Evolutionary conservation across 2,888 invertebrate genomes (phyloP).

Genomic region (Eumerus sabulonum): DNA sequence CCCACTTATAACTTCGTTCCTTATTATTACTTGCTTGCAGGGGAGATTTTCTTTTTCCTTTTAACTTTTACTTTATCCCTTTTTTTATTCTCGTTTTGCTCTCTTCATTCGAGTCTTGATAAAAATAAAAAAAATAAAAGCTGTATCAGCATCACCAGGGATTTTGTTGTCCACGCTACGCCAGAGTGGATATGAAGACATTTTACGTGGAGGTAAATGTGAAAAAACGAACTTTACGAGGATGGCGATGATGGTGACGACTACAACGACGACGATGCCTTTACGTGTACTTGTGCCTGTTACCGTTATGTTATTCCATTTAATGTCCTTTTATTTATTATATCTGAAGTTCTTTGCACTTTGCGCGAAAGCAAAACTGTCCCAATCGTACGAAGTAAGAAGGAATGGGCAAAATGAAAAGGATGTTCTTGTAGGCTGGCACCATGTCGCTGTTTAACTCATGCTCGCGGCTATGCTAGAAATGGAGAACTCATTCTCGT

Average conservation of each 20-base stretch:
- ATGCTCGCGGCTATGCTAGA: background rate
- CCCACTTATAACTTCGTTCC: constrained; percentile 63
- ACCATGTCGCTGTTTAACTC: background rate
- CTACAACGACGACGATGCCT: constrained; percentile 61
- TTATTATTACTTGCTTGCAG: constrained; percentile 65
- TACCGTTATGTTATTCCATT: constrained; percentile 54
- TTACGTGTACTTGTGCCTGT: constrained; percentile 4
- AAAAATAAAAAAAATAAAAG: too few relatives aligned
- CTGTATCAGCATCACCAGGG: constrained; percentile 49
- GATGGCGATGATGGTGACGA: too few relatives aligned
- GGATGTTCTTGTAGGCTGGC: background rate
- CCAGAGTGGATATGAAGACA: constrained; percentile 33
- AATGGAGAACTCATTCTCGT: constrained; percentile 2
- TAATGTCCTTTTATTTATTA: constrained; percentile 62
- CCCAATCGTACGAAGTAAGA: constrained; percentile 42
- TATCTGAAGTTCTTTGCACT: constrained; percentile 58
- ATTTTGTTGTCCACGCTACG: constrained; percentile 47
- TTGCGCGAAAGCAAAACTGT: constrained; percentile 44
- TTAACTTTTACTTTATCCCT: background rate
- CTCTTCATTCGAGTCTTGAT: too few relatives aligned
- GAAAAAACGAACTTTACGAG: constrained; percentile 55
- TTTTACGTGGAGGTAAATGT: constrained; percentile 49
- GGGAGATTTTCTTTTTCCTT: constrained; percentile 29
- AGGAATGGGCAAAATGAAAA: constrained; percentile 10
- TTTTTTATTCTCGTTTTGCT: constrained; percentile 5